These are phyloP conservation scores for Notarius lentiginosus DNA, from an alignment of 2,113 vertebrate genomes.

Conservation along the genomic window DNA sequence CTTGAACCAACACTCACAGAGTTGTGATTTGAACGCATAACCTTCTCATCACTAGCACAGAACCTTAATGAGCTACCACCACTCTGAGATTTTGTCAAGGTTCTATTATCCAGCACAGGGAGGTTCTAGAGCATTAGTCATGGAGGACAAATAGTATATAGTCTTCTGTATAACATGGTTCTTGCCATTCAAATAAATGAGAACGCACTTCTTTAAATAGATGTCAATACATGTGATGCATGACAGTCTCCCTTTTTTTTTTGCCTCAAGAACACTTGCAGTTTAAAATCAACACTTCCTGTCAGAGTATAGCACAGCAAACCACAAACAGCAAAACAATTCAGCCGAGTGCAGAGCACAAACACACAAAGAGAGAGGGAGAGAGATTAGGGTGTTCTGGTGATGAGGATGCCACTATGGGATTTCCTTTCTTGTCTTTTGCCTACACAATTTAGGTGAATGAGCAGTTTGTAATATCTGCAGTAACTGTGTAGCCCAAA, in stretches of 20 bases:
- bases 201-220: slow-evolving; percentile 29
- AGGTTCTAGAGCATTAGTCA: too few relatives aligned
- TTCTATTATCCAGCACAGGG: too few relatives aligned
- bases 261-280: slow-evolving; percentile 56
- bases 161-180: background rate
- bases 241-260: slow-evolving; percentile 56
- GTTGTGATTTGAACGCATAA: background rate
- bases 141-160: background rate
- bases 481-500: background rate
- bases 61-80: background rate
- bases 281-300: slow-evolving; percentile 61
- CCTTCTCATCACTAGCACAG: background rate
- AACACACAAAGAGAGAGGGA: background rate
- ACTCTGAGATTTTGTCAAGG: background rate
- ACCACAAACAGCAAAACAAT: slow-evolving; percentile 54
- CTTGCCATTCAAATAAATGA: background rate
- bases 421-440: slow-evolving; percentile 27
- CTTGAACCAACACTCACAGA: background rate
- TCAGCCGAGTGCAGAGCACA: background rate
- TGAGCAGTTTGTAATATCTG: background rate
- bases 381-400: background rate
- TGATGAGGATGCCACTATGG: slow-evolving; percentile 7
- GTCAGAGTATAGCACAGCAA: slow-evolving; percentile 76
- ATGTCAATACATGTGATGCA: slow-evolving; percentile 65
- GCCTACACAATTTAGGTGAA: background rate